These are phyloP conservation scores for Patella ulyssiponensis DNA, from an alignment of 2,888 invertebrate species.

Conservation along the genomic window DNA sequence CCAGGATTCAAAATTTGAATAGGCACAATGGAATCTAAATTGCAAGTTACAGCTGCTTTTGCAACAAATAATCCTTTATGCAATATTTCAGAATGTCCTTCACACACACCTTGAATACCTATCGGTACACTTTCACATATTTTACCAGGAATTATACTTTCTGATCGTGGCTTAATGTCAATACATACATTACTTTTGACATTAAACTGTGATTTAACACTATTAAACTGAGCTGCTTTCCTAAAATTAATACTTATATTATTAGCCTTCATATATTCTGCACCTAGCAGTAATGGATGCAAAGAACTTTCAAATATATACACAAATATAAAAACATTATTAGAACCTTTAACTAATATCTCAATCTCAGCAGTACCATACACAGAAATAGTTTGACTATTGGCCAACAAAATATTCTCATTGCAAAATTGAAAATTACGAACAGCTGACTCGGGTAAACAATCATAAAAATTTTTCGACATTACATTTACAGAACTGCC, in stretches of 20 bases:
- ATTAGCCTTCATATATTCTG: neutral
- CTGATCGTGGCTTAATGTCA: neutral
- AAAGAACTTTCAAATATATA: constrained; percentile 6
- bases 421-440: neutral
- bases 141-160: neutral
- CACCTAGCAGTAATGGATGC: neutral
- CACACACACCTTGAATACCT: neutral
- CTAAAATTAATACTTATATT: neutral
- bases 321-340: neutral
- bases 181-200: neutral
- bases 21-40: neutral
- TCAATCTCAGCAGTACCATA: neutral
- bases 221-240: neutral
- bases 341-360: neutral
- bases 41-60: neutral
- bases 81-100: neutral
- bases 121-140: neutral
- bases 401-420: neutral
- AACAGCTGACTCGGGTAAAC: neutral
- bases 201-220: neutral
- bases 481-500: constrained; percentile 1
- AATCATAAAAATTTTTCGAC: neutral
- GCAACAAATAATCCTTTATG: constrained; percentile 3
- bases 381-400: neutral
- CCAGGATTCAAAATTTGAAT: constrained; percentile 3